Conservation (phyloP, 2,113 vertebrate genomes). For the Poeciliopsis retropinna region DNA sequence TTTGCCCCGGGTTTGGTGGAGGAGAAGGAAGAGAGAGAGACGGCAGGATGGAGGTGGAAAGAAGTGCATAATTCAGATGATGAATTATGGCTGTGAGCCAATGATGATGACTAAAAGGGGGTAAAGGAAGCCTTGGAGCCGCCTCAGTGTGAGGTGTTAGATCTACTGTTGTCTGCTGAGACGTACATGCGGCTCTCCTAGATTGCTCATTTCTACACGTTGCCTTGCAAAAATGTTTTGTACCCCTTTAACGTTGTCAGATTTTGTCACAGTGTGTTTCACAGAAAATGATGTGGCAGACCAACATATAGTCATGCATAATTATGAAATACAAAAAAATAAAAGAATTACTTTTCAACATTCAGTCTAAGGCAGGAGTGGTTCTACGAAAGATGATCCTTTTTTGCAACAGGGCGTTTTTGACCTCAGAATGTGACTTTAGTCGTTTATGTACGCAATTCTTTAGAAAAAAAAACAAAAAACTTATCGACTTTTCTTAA, state of each 20-base stretch:
- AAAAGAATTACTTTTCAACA: too few relatives aligned
- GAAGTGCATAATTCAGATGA: slow-evolving; percentile 53
- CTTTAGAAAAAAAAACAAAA: too few relatives aligned
- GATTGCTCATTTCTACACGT: background rate
- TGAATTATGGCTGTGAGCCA: slow-evolving; percentile 48
- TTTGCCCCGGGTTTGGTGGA: slow-evolving; percentile 18
- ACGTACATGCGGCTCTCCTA: background rate
- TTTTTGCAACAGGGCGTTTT: too few relatives aligned
- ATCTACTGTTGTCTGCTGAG: background rate
- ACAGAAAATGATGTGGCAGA: background rate
- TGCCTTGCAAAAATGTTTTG: background rate
- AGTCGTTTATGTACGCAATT: too few relatives aligned
- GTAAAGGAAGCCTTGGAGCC: background rate
- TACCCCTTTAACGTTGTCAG: background rate
- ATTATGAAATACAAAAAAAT: background rate
- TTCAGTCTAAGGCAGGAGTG: too few relatives aligned
- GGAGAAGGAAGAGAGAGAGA: slow-evolving; percentile 22
- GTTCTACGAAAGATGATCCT: too few relatives aligned
- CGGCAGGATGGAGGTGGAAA: background rate
- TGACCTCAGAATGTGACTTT: too few relatives aligned
- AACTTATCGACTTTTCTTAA: too few relatives aligned
- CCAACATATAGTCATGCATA: background rate
- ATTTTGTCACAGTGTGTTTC: background rate
- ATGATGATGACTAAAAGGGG: slow-evolving; percentile 40
- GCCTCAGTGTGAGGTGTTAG: background rate